A percentile compares a stretch with the other conserved stretches of the same genome.
Evolutionary conservation across 2,113 vertebrate genomes (phyloP).

Genomic region (Dinomys branickii): DNA sequence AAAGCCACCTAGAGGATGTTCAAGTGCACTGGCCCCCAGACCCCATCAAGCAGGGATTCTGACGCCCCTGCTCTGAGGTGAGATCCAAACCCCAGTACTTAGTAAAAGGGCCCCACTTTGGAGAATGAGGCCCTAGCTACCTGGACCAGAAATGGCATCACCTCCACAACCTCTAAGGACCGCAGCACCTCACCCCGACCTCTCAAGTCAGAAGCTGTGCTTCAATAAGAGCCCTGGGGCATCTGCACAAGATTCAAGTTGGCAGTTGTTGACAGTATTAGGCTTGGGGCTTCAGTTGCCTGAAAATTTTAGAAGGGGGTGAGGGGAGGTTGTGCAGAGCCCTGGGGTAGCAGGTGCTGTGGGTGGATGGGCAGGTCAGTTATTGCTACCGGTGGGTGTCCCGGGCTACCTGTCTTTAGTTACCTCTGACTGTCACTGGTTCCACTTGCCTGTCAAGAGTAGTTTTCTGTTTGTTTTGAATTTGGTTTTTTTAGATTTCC

Average conservation of each 20-base stretch:
- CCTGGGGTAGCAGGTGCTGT: neutral
- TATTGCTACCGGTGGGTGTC: neutral
- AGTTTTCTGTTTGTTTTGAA: neutral
- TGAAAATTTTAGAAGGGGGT: neutral
- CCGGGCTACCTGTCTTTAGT: neutral
- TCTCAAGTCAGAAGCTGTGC: neutral
- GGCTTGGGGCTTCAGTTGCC: neutral
- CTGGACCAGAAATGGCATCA: neutral
- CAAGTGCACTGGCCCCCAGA: neutral
- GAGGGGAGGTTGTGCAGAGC: neutral
- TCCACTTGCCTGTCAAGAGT: neutral
- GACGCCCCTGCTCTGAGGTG: neutral
- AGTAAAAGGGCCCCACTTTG: neutral
- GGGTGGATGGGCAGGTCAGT: neutral
- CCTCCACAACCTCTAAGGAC: neutral
- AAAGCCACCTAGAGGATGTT: neutral
- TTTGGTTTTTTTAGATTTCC: conserved; percentile 39
- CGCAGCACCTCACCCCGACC: neutral
- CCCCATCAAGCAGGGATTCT: neutral
- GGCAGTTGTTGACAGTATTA: neutral
- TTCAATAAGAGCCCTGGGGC: neutral
- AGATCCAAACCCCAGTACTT: neutral
- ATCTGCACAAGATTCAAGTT: neutral
- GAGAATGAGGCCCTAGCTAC: neutral
- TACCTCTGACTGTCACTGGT: neutral